These are phyloP conservation scores for Uria aalge DNA, from an alignment of 2,113 vertebrate species.

Conservation along the genomic window DNA sequence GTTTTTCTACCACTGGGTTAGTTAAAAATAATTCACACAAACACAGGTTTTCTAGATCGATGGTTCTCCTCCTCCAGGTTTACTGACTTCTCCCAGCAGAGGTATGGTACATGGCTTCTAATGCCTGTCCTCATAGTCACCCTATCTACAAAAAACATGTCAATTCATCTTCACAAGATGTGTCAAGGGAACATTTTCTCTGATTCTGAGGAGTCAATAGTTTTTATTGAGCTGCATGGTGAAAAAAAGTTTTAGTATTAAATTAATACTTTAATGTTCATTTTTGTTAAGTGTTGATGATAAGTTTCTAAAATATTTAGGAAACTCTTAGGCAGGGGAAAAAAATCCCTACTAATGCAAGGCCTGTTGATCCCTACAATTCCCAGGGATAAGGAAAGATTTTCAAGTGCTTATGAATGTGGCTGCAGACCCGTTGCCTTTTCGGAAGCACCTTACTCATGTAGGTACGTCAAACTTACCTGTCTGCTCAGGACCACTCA, in stretches of 20 bases:
- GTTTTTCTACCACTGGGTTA: not conserved
- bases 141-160: not conserved
- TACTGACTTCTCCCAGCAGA: not conserved
- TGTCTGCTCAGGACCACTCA: not conserved
- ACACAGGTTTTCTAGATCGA: not conserved
- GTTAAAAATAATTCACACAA: not conserved
- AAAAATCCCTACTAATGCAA: not conserved
- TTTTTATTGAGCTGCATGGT: not conserved
- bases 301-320: not conserved
- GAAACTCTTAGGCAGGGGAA: not conserved
- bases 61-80: not conserved
- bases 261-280: not conserved
- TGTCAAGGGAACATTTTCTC: not conserved
- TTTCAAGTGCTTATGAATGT: not conserved
- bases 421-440: not conserved
- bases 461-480: not conserved
- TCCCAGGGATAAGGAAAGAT: not conserved
- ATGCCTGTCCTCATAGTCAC: not conserved
- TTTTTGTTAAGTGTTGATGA: not conserved
- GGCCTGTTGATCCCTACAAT: not conserved
- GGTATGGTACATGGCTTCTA: not conserved
- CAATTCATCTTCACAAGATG: not conserved
- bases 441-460: not conserved
- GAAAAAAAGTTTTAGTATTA: not conserved
- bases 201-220: not conserved